Evolutionary conservation across 92 coral and sea anemone species (phyloP), one percentile per base, ranked within the genome.

Genomic region (Desmophyllum pertusum): DNA sequence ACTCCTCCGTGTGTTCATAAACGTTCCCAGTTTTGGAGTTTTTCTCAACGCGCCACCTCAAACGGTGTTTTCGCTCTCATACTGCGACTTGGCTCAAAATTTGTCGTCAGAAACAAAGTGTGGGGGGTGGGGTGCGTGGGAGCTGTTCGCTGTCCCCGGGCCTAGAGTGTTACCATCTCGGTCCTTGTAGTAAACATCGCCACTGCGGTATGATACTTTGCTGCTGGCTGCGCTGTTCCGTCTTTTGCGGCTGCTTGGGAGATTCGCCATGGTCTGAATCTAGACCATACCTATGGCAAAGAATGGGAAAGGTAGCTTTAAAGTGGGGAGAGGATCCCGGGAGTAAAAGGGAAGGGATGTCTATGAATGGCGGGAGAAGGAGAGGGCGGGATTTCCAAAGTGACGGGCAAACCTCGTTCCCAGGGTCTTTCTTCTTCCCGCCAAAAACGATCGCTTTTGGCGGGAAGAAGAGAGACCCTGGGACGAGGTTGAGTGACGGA

Each of bases 101-200:
- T 72, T 25, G n/a, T 83, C 80, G 2, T 55, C 86, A 2, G 21
- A 66, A 3, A 51, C 59, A 46, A 40, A 83, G 31, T 39, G 59
- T 19, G 73, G 80, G 14, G 45, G 59, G 33, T 72, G 70, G 31
- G 78, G 43, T 27, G 23, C 80, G 17, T 27, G 29, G 11, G 83
- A 17, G 39, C 30, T 23, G 38, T 84, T 71, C n/a, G 61, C 59
- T 30, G 87, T 80, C 0, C 87, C 88, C 14, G 70, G n/a, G 62
- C 86, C 35, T 42, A 62, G 51, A 17, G 84, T 86, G 3, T n/a
- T n/a, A n/a, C 97, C 95, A 6, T 77, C 88, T 68, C 75, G 89
- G 88, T 89, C 93, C 21, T 88, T 89, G 87, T 86, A 93, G 73
- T 78, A 91, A 33, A 93, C 95, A 74, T 93, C 97, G 10, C 97